These are phyloP conservation scores for Cherax destructor DNA, from an alignment of 1,140 invertebrate genomes.

Conservation along the genomic window DNA sequence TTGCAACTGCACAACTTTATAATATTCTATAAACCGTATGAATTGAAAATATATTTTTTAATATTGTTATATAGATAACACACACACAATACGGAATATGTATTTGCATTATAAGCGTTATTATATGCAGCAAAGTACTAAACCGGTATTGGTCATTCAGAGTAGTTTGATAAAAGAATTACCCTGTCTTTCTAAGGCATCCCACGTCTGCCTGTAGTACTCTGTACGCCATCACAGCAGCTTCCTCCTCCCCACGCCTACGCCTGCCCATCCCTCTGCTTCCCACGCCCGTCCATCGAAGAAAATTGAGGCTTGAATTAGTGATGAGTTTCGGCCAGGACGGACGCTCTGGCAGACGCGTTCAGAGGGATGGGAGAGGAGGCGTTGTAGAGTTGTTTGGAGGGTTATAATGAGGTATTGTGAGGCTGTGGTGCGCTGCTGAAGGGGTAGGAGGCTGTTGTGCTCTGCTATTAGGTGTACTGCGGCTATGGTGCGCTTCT, in stretches of 20 bases:
- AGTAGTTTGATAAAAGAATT: no score
- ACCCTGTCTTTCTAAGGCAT: no score
- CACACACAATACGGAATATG: no score
- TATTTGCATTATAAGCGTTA: no score
- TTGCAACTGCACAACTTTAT: no score
- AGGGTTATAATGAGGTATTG: neutral
- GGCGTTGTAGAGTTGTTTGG: neutral
- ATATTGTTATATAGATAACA: no score
- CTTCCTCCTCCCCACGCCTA: neutral
- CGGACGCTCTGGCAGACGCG: no score
- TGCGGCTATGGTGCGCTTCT: neutral
- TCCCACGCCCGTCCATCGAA: constrained; percentile 31
- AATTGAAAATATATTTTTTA: no score
- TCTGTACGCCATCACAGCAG: neutral
- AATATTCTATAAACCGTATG: no score
- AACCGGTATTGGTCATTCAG: no score
- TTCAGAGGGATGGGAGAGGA: neutral
- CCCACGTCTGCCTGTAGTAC: neutral
- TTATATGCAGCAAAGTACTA: no score
- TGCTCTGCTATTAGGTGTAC: neutral
- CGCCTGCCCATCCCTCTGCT: neutral
- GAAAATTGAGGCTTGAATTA: constrained; percentile 54
- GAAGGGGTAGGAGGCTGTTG: neutral
- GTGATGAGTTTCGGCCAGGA: constrained; percentile 20
- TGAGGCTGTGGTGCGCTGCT: neutral